phyloP scores from a whole-genome alignment of 2,113 vertebrate species.

The Sclerurus mexicanus region DNA sequence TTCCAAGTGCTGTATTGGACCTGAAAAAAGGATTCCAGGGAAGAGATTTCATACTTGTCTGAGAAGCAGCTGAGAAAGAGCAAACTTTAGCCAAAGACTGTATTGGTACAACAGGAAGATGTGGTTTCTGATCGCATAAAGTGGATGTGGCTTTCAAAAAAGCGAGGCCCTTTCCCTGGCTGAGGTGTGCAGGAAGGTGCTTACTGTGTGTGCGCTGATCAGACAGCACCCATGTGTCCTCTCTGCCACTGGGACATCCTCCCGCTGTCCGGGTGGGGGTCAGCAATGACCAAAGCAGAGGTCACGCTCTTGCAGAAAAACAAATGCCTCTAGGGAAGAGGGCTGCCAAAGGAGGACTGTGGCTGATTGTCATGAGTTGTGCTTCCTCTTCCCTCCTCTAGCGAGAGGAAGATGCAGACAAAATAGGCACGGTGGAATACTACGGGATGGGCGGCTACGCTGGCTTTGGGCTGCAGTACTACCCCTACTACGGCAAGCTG shows the following conservation, averaged over 20 bases:
- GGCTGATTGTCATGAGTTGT: accelerated
- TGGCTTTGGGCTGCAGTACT: constrained; percentile 94
- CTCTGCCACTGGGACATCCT: accelerated
- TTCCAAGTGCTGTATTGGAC: not conserved
- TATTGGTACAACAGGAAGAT: accelerated
- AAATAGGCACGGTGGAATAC: constrained; percentile 80
- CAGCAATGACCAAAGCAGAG: not conserved
- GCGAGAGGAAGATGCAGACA: constrained; percentile 82
- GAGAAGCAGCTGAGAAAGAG: not conserved
- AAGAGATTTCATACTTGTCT: not conserved
- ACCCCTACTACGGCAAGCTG: constrained; percentile 93
- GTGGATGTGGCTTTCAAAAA: not conserved
- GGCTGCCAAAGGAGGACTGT: accelerated
- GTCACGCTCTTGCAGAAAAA: accelerated
- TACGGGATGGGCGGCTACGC: constrained; percentile 72
- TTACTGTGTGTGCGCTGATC: accelerated
- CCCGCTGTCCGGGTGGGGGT: accelerated
- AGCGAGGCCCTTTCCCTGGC: not conserved
- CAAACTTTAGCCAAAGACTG: not conserved
- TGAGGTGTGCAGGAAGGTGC: not conserved
- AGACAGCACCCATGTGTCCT: accelerated
- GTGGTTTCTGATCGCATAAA: accelerated
- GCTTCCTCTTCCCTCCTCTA: constrained; percentile 23
- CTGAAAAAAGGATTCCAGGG: not conserved
- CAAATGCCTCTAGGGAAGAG: not conserved